Base-by-base conservation (phyloP, 2,888 invertebrate genomes). In the Tineola bisselliella region DNA sequence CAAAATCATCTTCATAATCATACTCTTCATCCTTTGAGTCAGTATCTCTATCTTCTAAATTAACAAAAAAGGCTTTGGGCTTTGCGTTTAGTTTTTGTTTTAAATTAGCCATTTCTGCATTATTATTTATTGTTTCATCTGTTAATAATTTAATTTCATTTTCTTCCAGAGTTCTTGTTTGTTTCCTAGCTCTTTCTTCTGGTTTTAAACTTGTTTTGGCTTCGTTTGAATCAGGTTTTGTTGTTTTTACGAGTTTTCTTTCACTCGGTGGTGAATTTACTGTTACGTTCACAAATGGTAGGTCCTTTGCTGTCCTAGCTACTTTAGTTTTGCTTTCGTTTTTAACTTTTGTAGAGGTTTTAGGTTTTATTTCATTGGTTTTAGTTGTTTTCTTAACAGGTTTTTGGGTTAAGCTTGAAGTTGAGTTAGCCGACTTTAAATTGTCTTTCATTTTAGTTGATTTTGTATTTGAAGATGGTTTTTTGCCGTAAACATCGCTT, bases 1-100 rank as follows among this genome's bases (percentile, higher is more conserved):
- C 87, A 44, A 88, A 88, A 61, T 88, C 87, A n/a, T 88, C 87
- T 72, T 86, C 87, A 61, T 88, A 88, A 61, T 78, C 83, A 0
- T 80, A 63, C 61, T 81, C 82, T 8, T 82, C 83, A 15, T 60
- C 52, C 15, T n/a, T n/a, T 33, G 25, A 12, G 54, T 38, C 57
- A 15, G 12, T 19, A 13, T 18, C 11, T 56, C 13, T n/a, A 1
- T 17, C 13, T 17, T 79, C 77, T 11, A 87, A 67, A 19, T 78
- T 79, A 0, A 87, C 70, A 66, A 70, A 88, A 70, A 81, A 87
- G 0, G 81, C 75, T 64, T 87, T 86, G 0, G 87, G 80, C 15
- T 81, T 74, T 1, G 84, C 86, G 0, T 62, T 67, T 1, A 87
- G 64, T 48, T 72, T 76, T 4, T 67, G 65, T 0, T 77, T 65